A percentile compares a stretch with the other conserved stretches of the same genome.
Evolutionary conservation across 2,797 vertebrate genomes (phyloP).

Genomic region (Valencia hispanica): DNA sequence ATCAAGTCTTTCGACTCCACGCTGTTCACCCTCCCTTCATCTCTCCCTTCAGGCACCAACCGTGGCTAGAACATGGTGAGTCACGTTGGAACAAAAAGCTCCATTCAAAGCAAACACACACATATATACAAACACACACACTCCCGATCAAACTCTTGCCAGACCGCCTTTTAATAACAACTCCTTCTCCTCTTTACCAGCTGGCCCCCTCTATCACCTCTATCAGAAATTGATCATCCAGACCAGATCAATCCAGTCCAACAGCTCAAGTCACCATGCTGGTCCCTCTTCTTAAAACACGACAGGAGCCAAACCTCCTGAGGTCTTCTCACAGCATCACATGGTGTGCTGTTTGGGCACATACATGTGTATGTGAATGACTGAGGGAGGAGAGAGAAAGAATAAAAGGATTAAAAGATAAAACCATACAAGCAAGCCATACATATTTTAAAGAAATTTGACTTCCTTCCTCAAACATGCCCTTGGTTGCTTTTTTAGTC

Average conservation of each 20-base stretch:
- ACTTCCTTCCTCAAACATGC: slow-evolving; percentile 65
- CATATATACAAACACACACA: slow-evolving; percentile 32
- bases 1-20: slow-evolving; percentile 64
- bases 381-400: slow-evolving; percentile 10
- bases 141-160: slow-evolving; percentile 67
- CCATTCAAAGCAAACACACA: slow-evolving; percentile 70
- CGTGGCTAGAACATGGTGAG: slow-evolving; percentile 73
- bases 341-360: slow-evolving; percentile 26
- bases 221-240: slow-evolving; percentile 58
- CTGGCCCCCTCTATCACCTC: slow-evolving; percentile 36
- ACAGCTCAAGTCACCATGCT: slow-evolving; percentile 49
- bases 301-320: slow-evolving; percentile 53
- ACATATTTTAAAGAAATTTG: slow-evolving; percentile 55
- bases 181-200: slow-evolving; percentile 43
- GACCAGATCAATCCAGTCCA: slow-evolving; percentile 59
- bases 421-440: slow-evolving; percentile 53
- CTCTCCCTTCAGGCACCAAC: slow-evolving; percentile 72
- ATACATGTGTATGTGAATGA: slow-evolving; percentile 12
- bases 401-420: slow-evolving; percentile 47
- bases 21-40: slow-evolving; percentile 63
- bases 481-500: slow-evolving; percentile 38
- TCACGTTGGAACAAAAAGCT: slow-evolving; percentile 80
- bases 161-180: slow-evolving; percentile 61
- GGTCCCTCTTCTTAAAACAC: slow-evolving; percentile 55
- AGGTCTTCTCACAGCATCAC: slow-evolving; percentile 66